These are phyloP conservation scores for Drosophila yakuba DNA, from an alignment of 1,140 invertebrate species.

Conservation along the genomic window DNA sequence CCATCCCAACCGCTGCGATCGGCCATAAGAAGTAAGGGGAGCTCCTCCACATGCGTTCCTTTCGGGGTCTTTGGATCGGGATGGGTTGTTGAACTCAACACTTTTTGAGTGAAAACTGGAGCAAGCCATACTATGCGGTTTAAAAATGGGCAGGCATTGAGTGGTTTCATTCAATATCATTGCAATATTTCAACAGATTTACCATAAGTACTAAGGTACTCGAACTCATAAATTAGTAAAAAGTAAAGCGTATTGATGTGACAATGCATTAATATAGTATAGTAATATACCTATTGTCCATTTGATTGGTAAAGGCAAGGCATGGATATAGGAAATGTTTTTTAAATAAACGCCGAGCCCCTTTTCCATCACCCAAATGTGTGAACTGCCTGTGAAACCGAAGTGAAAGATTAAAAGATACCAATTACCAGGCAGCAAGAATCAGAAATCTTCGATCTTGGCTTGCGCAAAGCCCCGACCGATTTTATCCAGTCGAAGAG, in stretches of 20 bases:
- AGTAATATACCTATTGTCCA: no score
- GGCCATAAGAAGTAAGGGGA: not conserved
- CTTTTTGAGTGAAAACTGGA: not conserved
- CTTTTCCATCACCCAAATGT: no score
- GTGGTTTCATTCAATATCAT: not conserved
- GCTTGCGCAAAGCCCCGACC: not conserved
- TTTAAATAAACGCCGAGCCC: no score
- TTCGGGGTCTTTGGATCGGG: not conserved
- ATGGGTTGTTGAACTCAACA: conserved; percentile 33
- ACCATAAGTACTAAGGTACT: no score
- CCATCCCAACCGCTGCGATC: not conserved
- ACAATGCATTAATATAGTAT: no score
- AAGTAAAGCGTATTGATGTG: no score
- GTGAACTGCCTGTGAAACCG: no score
- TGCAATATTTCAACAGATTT: no score
- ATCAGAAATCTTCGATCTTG: not conserved
- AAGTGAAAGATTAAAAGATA: not conserved
- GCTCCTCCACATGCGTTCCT: conserved; percentile 29
- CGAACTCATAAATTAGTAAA: no score
- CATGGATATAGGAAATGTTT: no score
- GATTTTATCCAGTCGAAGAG: not conserved
- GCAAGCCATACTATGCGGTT: not conserved
- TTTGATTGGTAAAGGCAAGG: no score
- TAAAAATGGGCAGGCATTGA: not conserved
- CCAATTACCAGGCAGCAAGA: not conserved